A percentile compares a stretch with the other conserved stretches of the same genome.
Conservation (phyloP, 1,140 invertebrate species). For the Drosophila arizonae region DNA sequence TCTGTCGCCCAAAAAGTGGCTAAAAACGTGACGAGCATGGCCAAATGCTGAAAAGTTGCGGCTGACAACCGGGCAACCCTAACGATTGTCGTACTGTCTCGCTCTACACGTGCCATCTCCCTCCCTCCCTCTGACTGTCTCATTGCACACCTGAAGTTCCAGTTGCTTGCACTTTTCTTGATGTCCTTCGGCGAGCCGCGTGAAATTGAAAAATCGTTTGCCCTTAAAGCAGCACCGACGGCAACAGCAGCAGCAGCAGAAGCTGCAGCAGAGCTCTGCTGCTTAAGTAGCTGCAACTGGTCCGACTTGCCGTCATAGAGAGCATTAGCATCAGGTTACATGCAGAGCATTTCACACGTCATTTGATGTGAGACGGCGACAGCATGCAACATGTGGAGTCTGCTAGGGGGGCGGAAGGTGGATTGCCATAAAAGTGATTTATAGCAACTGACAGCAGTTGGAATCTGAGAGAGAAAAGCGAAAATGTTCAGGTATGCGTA, state of each 20-base stretch:
- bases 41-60: constrained; percentile 28
- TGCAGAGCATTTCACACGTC: constrained; percentile 65
- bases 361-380: constrained; percentile 35
- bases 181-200: constrained; percentile 57
- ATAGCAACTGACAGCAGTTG: background rate
- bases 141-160: constrained; percentile 10
- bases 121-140: background rate
- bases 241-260: background rate
- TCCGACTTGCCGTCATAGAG: constrained; percentile 25
- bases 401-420: background rate
- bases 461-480: background rate
- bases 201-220: constrained; percentile 64
- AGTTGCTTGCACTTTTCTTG: constrained; percentile 73
- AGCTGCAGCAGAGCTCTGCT: constrained; percentile 9
- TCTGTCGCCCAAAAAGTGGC: constrained; percentile 72
- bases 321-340: constrained; percentile 51
- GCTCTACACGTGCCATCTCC: background rate
- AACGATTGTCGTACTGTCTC: constrained; percentile 2
- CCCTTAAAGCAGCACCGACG: background rate
- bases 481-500: background rate
- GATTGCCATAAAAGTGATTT: background rate
- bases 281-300: constrained; percentile 53
- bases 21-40: constrained; percentile 70
- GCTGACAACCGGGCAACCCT: constrained; percentile 2
- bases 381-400: background rate